Conservation (phyloP, 2,888 invertebrate species). For the Chirona hameri region DNA sequence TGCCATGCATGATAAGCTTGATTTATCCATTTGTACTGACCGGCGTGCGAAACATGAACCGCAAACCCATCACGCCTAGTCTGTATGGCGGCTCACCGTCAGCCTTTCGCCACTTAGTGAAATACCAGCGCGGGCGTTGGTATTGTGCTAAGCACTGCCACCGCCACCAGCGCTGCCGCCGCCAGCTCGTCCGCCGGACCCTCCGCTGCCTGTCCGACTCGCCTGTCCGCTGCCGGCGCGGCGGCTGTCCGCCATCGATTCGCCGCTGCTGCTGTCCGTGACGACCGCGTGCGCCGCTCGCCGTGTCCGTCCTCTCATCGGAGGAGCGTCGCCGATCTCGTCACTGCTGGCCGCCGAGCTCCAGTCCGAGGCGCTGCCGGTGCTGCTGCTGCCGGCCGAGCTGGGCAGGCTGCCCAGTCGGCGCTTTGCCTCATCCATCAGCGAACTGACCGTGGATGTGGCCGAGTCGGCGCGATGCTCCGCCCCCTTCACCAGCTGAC, state of each 20-base stretch:
- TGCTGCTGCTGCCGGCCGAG: background rate
- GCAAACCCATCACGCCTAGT: too few species aligned
- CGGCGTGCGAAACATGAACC: too few species aligned
- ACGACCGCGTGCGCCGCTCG: background rate
- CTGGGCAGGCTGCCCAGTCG: background rate
- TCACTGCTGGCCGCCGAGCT: background rate
- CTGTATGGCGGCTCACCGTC: too few species aligned
- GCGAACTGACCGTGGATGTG: background rate
- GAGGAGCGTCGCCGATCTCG: background rate
- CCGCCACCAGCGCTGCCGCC: background rate
- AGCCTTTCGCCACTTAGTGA: too few species aligned
- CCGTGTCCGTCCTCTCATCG: background rate
- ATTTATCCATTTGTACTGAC: too few species aligned
- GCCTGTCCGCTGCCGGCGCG: background rate
- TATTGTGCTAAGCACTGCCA: too few species aligned
- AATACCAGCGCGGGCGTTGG: too few species aligned
- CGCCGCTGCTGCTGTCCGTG: background rate
- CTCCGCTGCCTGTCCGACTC: background rate
- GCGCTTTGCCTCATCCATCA: background rate
- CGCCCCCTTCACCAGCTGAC: slow-evolving; percentile 46
- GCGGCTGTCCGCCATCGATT: background rate
- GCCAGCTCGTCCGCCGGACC: background rate
- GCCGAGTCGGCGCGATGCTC: slow-evolving; percentile 49
- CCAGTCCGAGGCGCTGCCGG: background rate
- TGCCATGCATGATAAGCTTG: too few species aligned